These are phyloP conservation scores for Pollenia labialis DNA, from an alignment of 2,888 invertebrate species.

Conservation along the genomic window DNA sequence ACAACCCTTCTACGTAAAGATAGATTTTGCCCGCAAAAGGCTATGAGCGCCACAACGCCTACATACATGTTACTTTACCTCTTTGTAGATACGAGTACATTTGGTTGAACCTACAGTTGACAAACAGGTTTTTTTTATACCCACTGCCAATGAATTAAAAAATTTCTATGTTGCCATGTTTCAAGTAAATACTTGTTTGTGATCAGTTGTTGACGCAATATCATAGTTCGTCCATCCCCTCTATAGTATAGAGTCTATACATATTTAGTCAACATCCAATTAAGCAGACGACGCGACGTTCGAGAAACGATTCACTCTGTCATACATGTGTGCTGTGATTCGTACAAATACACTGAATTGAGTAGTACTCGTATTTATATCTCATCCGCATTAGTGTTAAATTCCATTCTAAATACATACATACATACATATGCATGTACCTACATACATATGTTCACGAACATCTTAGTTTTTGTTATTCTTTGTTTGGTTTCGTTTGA, in stretches of 20 bases:
- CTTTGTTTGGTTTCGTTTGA: conserved; percentile 59
- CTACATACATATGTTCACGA: background rate
- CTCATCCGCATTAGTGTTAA: conserved; percentile 70
- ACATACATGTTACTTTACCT: conserved; percentile 54
- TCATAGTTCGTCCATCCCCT: conserved; percentile 63
- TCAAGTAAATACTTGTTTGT: conserved; percentile 72
- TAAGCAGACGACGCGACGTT: conserved; percentile 57
- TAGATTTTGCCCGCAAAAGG: conserved; percentile 29
- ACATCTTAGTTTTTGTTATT: conserved; percentile 31
- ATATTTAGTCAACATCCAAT: conserved; percentile 23
- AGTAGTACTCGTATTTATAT: conserved; percentile 52
- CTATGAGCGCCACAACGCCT: conserved; percentile 72
- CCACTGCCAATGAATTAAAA: conserved; percentile 61
- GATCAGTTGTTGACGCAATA: conserved; percentile 74
- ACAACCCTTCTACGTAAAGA: too few relatives aligned
- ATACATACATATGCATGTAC: background rate
- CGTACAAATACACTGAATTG: conserved; percentile 45
- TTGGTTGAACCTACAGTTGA: conserved; percentile 53
- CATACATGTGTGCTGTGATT: conserved; percentile 49
- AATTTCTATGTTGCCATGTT: conserved; percentile 72
- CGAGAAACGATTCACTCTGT: conserved; percentile 62
- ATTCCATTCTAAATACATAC: conserved; percentile 68
- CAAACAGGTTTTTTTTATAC: conserved; percentile 69
- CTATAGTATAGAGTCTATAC: conserved; percentile 30
- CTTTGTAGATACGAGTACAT: conserved; percentile 5